phyloP scores from a whole-genome alignment of 1,140 invertebrate genomes.

The Harpegnathos saltator region DNA sequence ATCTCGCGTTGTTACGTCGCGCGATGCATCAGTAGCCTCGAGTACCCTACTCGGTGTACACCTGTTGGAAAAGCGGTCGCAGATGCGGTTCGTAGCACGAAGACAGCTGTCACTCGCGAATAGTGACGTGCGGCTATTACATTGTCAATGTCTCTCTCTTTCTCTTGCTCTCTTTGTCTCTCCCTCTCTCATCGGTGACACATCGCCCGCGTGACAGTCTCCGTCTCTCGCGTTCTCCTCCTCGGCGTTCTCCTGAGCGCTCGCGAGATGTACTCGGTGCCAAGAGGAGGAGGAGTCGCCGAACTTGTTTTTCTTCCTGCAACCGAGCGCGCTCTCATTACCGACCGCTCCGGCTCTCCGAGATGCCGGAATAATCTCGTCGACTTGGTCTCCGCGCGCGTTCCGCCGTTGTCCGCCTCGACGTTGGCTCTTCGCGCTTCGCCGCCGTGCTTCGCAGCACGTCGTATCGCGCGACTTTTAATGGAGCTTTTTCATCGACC shows the following conservation, averaged over 20 bases:
- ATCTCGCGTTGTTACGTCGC: neutral
- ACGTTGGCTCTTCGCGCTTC: too few species aligned
- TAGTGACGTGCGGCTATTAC: too few species aligned
- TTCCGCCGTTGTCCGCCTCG: conserved; percentile 1
- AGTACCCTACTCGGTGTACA: too few species aligned
- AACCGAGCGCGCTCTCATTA: too few species aligned
- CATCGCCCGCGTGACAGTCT: conserved; percentile 29
- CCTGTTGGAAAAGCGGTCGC: neutral
- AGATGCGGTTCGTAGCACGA: neutral
- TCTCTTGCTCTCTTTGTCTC: too few species aligned
- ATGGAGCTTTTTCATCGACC: conserved; percentile 7
- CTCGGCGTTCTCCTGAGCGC: conserved; percentile 55
- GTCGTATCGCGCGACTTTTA: neutral
- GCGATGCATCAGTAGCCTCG: too few species aligned
- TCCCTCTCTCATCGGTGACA: conserved; percentile 65
- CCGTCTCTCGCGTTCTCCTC: conserved; percentile 43
- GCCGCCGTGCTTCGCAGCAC: too few species aligned
- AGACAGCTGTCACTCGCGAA: conserved; percentile 65
- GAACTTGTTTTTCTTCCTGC: too few species aligned
- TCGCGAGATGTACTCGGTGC: conserved; percentile 53
- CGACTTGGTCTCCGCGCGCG: conserved; percentile 21
- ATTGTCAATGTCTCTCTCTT: too few species aligned
- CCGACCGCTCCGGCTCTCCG: too few species aligned
- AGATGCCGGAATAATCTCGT: too few species aligned
- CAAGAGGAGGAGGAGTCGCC: neutral